phyloP scores from a whole-genome alignment of 1,140 invertebrate species.

The Drosophila chauvacae region DNA sequence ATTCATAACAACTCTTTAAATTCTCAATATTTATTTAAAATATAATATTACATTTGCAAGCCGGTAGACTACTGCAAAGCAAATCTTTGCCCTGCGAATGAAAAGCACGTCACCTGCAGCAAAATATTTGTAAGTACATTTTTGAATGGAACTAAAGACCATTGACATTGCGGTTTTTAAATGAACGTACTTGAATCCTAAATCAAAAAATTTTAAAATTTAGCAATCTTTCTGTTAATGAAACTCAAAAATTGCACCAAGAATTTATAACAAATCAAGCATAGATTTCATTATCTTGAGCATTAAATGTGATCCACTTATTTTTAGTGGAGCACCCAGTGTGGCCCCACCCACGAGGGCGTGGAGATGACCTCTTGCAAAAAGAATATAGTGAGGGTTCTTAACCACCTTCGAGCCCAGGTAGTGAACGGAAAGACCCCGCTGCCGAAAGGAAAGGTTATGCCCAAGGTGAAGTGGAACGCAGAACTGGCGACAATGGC shows the following conservation, averaged over 20 bases:
- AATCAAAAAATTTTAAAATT: background rate
- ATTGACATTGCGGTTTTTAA: background rate
- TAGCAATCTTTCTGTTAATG: background rate
- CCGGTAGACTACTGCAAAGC: background rate
- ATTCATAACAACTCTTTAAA: background rate
- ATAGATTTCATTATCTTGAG: background rate
- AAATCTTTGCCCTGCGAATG: background rate
- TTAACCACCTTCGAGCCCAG: background rate
- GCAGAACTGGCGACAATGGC: background rate
- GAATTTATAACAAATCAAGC: background rate
- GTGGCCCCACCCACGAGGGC: background rate
- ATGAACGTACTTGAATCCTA: background rate
- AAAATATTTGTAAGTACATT: background rate
- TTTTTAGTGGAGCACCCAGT: constrained; percentile 2
- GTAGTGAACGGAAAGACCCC: background rate
- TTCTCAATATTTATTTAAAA: background rate
- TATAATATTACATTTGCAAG: constrained; percentile 1
- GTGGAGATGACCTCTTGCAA: background rate
- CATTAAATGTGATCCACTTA: background rate
- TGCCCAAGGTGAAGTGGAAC: background rate
- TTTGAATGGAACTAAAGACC: background rate
- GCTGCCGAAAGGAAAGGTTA: background rate
- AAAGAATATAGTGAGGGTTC: background rate
- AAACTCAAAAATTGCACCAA: background rate
- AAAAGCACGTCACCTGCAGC: background rate